phyloP scores from a whole-genome alignment of 1,140 invertebrate species.

The Zaprionus africanus region DNA sequence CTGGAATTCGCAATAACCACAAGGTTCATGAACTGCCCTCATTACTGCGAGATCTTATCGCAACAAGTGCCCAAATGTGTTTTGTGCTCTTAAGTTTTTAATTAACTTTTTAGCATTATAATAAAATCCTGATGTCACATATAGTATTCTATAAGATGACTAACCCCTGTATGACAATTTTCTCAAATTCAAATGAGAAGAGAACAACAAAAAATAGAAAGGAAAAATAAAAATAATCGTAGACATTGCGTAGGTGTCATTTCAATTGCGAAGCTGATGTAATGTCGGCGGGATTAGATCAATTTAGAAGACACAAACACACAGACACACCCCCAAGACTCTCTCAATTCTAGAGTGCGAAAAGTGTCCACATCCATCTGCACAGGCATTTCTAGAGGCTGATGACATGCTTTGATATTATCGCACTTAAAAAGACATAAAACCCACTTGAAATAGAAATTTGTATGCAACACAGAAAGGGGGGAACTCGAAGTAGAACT shows the following conservation, averaged over 20 bases:
- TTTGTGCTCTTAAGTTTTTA: background rate
- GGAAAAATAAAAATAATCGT: constrained; percentile 4
- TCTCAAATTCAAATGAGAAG: constrained; percentile 8
- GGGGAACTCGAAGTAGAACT: background rate
- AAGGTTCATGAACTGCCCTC: constrained; percentile 34
- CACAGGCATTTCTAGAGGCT: background rate
- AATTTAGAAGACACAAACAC: constrained; percentile 16
- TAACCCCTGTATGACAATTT: background rate
- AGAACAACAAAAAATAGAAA: constrained; percentile 5
- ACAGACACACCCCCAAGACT: background rate
- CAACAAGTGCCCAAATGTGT: constrained; percentile 14
- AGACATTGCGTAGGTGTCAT: constrained; percentile 23
- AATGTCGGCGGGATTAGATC: constrained; percentile 23
- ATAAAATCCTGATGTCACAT: constrained; percentile 17
- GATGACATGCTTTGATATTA: constrained; percentile 30
- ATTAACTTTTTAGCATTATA: background rate
- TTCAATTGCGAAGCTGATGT: constrained; percentile 21
- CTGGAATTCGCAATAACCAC: background rate
- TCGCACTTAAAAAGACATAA: constrained; percentile 73
- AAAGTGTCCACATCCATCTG: constrained; percentile 3
- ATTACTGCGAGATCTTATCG: constrained; percentile 12
- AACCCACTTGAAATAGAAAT: constrained; percentile 64
- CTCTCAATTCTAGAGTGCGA: background rate
- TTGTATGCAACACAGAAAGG: constrained; percentile 58
- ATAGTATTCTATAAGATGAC: background rate